Conservation (phyloP, 2,113 vertebrate species). For the Orcinus orca region DNA sequence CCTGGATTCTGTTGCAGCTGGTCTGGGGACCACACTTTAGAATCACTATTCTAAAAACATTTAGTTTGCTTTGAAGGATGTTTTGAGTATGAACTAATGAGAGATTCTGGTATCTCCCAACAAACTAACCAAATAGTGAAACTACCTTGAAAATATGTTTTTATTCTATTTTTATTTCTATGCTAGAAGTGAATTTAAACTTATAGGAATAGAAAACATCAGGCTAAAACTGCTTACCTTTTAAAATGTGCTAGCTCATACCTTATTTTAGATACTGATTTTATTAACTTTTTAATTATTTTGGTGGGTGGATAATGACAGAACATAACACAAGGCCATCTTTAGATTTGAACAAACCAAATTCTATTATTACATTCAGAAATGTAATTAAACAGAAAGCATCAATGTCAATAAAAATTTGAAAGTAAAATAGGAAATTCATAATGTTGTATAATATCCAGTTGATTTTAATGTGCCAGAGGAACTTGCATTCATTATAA, state of each 20-base stretch:
- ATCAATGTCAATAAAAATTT: constrained; percentile 27
- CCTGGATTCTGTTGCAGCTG: background rate
- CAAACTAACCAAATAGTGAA: background rate
- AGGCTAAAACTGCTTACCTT: constrained; percentile 14
- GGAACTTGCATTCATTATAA: background rate
- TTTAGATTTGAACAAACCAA: background rate
- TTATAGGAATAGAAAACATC: background rate
- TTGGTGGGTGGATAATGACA: background rate
- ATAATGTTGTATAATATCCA: background rate
- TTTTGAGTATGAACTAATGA: constrained; percentile 33
- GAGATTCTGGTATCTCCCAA: background rate
- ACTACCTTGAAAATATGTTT: background rate
- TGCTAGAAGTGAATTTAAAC: constrained; percentile 44
- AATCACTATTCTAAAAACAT: background rate
- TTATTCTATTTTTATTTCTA: constrained; percentile 29
- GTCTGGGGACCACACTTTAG: background rate
- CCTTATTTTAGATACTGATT: constrained; percentile 24
- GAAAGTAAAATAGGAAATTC: constrained; percentile 17
- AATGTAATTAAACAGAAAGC: constrained; percentile 36
- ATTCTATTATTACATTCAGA: background rate
- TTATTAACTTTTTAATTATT: constrained; percentile 20
- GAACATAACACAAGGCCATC: background rate
- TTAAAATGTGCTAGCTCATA: background rate
- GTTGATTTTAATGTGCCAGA: constrained; percentile 27
- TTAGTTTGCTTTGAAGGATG: background rate